A percentile compares a stretch with the other conserved stretches of the same genome.
phyloP scores from a whole-genome alignment of 2,113 vertebrate species.

The Daphoenositta chrysoptera region DNA sequence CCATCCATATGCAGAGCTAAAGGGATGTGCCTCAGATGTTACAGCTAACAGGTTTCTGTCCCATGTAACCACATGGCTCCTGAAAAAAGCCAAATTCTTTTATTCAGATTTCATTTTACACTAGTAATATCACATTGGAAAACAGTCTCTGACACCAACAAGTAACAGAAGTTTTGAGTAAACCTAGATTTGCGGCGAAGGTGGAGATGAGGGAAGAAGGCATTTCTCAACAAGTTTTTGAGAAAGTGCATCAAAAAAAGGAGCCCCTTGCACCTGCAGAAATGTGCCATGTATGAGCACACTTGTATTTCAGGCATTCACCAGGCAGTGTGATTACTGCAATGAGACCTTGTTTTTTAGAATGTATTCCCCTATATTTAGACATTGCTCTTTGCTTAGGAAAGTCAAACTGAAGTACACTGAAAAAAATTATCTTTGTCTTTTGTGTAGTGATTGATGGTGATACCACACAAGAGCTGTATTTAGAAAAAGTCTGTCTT shows the following conservation, averaged over 20 bases:
- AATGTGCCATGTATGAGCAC: accelerated
- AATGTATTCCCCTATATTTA: not conserved
- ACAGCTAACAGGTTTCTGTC: not conserved
- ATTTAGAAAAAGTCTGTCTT: not conserved
- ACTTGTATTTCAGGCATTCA: not conserved
- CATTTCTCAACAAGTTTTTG: not conserved
- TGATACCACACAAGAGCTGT: not conserved
- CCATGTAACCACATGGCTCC: not conserved
- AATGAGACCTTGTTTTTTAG: not conserved
- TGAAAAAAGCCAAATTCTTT: not conserved
- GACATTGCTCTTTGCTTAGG: not conserved
- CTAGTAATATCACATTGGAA: not conserved
- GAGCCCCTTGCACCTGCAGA: not conserved
- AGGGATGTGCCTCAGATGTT: accelerated
- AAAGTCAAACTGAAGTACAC: not conserved
- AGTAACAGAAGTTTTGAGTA: not conserved
- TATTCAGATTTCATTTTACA: not conserved
- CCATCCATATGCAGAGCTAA: not conserved
- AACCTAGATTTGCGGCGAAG: not conserved
- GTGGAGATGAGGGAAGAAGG: not conserved
- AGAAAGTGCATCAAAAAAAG: not conserved
- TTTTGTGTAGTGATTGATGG: not conserved
- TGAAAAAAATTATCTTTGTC: not conserved
- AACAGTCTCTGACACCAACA: not conserved
- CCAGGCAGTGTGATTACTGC: not conserved